A percentile compares a stretch with the other conserved stretches of the same genome.
Evolutionary conservation across 2,888 invertebrate species (phyloP).

Genomic region (Euclidia mi): DNA sequence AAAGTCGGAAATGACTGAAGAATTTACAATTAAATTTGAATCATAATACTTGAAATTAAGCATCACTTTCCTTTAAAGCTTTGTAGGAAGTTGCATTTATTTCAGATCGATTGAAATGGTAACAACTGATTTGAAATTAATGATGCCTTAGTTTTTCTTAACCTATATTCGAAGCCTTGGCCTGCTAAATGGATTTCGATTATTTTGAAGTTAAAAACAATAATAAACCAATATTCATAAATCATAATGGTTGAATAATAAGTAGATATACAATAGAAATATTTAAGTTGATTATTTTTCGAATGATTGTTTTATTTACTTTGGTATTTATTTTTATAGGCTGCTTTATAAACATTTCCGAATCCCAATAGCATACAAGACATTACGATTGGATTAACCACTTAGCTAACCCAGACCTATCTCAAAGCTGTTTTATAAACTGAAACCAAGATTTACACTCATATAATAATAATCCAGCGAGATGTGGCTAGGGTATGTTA

Average conservation of each 20-base stretch:
- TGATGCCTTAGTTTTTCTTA: constrained; percentile 72
- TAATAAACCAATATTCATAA: constrained; percentile 15
- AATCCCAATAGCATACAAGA: too few relatives aligned
- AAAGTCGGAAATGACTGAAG: constrained; percentile 80
- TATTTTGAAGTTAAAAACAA: constrained; percentile 31
- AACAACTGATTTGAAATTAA: constrained; percentile 80
- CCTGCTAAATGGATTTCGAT: constrained; percentile 53
- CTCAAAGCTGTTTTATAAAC: too few relatives aligned
- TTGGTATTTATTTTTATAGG: too few relatives aligned
- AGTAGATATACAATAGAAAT: not conserved
- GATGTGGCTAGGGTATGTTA: too few relatives aligned
- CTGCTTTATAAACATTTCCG: too few relatives aligned
- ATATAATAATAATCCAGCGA: too few relatives aligned
- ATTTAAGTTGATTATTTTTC: not conserved
- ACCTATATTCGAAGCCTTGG: constrained; percentile 78
- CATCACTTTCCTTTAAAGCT: constrained; percentile 49
- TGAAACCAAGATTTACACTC: too few relatives aligned
- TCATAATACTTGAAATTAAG: constrained; percentile 62
- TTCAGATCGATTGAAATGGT: constrained; percentile 72
- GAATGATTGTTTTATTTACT: too few relatives aligned
- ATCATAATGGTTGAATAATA: not conserved
- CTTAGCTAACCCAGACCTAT: too few relatives aligned
- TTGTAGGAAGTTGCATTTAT: constrained; percentile 67
- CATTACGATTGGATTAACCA: too few relatives aligned
- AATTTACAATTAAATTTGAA: constrained; percentile 73